Percentiles rank a stretch among this genome's conserved stretches.
Evolutionary conservation across 1,140 invertebrate species (phyloP).

Genomic region (Colletes latitarsis): DNA sequence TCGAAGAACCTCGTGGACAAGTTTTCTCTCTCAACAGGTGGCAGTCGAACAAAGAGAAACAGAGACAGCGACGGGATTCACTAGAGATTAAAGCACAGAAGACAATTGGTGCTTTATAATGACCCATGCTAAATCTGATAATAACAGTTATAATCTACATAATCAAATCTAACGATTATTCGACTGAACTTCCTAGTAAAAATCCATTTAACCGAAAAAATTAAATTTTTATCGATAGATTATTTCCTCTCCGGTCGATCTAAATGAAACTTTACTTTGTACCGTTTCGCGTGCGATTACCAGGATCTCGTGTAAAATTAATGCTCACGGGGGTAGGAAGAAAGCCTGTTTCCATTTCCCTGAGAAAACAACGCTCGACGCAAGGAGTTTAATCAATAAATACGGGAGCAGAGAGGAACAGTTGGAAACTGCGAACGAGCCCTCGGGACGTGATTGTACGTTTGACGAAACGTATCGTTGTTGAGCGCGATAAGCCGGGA

Average conservation of each 20-base stretch:
- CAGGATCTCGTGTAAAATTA: background rate
- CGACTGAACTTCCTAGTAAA: no score
- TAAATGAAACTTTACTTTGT: background rate
- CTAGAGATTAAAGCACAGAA: slow-evolving; percentile 23
- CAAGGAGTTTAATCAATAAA: slow-evolving; percentile 24
- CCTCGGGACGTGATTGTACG: slow-evolving; percentile 22
- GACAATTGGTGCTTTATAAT: slow-evolving; percentile 27
- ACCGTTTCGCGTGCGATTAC: background rate
- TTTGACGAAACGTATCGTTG: slow-evolving; percentile 35
- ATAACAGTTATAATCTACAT: background rate
- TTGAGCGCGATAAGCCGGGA: slow-evolving; percentile 19
- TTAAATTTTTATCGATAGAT: background rate
- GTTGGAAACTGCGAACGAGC: slow-evolving; percentile 19
- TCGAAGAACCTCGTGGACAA: slow-evolving; percentile 32
- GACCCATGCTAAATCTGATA: background rate
- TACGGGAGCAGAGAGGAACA: slow-evolving; percentile 11
- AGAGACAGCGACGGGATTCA: slow-evolving; percentile 4
- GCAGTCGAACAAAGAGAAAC: slow-evolving; percentile 16
- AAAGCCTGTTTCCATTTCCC: background rate
- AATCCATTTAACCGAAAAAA: no score
- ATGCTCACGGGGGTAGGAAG: background rate
- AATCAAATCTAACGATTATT: background rate
- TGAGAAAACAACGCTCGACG: background rate
- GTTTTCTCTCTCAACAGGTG: slow-evolving; percentile 64
- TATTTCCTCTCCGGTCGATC: no score